phyloP scores from a whole-genome alignment of 2,113 vertebrate genomes.

The Addax nasomaculatus region DNA sequence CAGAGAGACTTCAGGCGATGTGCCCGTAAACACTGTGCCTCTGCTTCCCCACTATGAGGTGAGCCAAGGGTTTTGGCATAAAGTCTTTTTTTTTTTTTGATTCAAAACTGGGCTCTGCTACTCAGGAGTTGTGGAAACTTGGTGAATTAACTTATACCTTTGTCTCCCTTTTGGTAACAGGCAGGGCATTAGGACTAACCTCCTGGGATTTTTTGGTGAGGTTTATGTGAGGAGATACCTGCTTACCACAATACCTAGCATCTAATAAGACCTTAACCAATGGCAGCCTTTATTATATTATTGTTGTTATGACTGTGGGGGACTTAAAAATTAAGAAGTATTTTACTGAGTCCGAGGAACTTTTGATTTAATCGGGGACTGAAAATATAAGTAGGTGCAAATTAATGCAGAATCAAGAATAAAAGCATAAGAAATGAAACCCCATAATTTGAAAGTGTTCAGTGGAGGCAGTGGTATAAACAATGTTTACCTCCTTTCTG shows the following conservation, averaged over 20 bases:
- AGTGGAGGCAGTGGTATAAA: neutral
- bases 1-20: neutral
- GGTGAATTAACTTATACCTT: neutral
- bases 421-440: neutral
- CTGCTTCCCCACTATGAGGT: rapidly evolving
- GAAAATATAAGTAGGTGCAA: neutral
- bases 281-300: neutral
- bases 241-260: neutral
- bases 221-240: neutral
- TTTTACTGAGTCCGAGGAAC: neutral
- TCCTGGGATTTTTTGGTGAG: neutral
- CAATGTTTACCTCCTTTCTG: neutral
- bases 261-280: conserved; percentile 10
- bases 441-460: neutral
- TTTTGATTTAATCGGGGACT: conserved; percentile 26
- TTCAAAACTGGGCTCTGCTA: neutral
- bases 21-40: rapidly evolving
- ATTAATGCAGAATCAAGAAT: neutral
- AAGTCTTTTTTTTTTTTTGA: neutral
- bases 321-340: conserved; percentile 16
- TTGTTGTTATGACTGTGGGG: neutral
- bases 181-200: neutral
- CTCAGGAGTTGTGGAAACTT: neutral
- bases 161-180: conserved; percentile 4
- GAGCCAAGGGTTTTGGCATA: neutral